Evolutionary conservation across 1,140 invertebrate species (phyloP).

Genomic region (Micrasema longulum): DNA sequence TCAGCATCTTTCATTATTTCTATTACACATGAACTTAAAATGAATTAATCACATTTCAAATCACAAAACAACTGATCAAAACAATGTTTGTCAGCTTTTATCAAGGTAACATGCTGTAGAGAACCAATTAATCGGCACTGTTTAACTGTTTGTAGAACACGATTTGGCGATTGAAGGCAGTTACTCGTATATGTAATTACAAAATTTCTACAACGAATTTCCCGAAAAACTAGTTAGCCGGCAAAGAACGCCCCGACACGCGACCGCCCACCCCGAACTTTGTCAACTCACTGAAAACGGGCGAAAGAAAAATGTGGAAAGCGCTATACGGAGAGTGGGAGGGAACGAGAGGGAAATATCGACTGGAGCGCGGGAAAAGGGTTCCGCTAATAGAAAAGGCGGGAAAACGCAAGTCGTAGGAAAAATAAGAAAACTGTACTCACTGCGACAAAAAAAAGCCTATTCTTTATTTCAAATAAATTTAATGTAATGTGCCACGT

Average conservation of each 20-base stretch:
- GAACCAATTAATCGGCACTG: too few species aligned
- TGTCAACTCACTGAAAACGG: constrained; percentile 24
- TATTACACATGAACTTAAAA: background rate
- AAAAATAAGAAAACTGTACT: background rate
- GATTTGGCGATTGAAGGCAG: too few species aligned
- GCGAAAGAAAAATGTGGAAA: constrained; percentile 13
- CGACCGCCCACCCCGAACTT: background rate
- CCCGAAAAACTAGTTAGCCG: background rate
- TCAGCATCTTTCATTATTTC: constrained; percentile 14
- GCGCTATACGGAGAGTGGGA: background rate
- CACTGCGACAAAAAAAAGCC: too few species aligned
- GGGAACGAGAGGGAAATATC: background rate
- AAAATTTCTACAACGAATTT: too few species aligned
- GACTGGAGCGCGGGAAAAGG: background rate
- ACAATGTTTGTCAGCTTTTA: background rate
- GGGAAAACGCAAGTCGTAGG: constrained; percentile 3
- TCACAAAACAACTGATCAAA: constrained; percentile 5
- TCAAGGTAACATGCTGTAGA: too few species aligned
- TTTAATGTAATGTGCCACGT: too few species aligned
- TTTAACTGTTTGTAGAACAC: too few species aligned
- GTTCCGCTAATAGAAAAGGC: constrained; percentile 4
- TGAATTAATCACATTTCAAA: constrained; percentile 3
- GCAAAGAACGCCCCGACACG: background rate
- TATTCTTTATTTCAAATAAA: too few species aligned
- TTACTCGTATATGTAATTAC: too few species aligned